phyloP scores from a whole-genome alignment of 2,113 vertebrate species.

The Caloenas nicobarica region DNA sequence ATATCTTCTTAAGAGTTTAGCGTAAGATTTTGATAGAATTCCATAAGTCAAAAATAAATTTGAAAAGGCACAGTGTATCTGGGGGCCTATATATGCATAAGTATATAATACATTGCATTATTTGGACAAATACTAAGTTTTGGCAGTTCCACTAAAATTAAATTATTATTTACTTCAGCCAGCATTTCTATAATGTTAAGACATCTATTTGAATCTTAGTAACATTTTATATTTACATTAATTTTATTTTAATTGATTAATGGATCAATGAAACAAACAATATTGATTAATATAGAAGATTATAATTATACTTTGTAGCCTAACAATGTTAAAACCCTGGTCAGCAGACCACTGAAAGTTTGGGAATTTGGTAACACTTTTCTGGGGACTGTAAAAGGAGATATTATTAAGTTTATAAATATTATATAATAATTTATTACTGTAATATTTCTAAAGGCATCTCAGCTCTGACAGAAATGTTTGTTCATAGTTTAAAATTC shows the following conservation, averaged over 20 bases:
- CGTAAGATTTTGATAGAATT: neutral
- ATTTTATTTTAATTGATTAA: neutral
- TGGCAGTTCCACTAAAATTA: neutral
- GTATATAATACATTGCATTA: neutral
- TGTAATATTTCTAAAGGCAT: neutral
- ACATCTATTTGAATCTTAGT: neutral
- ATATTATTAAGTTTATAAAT: neutral
- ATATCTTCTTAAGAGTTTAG: neutral
- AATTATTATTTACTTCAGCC: neutral
- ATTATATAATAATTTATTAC: neutral
- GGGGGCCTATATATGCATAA: neutral
- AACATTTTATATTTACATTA: neutral
- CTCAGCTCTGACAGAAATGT: neutral
- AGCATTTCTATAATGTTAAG: neutral
- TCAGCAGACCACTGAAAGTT: neutral
- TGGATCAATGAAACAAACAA: neutral
- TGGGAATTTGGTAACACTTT: neutral
- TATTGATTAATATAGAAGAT: neutral
- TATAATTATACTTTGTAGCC: neutral
- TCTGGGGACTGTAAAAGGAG: neutral
- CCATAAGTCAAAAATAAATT: neutral
- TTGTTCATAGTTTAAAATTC: neutral
- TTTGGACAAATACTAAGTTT: neutral
- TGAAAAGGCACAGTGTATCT: neutral
- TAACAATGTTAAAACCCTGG: neutral